Base-by-base conservation (phyloP, 2,797 vertebrate genomes). In the Parambassis ranga region DNA sequence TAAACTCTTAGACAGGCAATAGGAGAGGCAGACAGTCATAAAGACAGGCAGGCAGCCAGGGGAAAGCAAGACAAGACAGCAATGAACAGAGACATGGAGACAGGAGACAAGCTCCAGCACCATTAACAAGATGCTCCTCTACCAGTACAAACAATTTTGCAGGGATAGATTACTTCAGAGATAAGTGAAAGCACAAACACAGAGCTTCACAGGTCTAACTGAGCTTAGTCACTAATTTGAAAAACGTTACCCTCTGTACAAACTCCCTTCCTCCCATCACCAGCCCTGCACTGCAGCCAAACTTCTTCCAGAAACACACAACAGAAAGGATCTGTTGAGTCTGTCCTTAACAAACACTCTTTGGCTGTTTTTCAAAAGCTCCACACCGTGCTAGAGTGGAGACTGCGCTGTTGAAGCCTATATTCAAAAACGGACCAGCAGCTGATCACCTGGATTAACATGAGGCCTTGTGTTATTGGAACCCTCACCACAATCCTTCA, bases 401-500 rank as follows among this genome's bases (percentile, higher is more conserved):
- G n/a, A n/a, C n/a, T n/a, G n/a, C n/a, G n/a, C n/a, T n/a, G n/a
- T n/a, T n/a, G n/a, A n/a, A n/a, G 16, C 16, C 11, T 10, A 1
- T 16, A 37, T 37, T 20, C 38, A 10, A 7, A 20, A 38, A 20
- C 19, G 13, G 18, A 5, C 15, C 71, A 81, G 68, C 65, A 85
- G 71, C 64, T 81, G 63, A 79, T 60, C 28, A 61, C 57, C 75
- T 82, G 71, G 77, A 79, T 58, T 51, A 49, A 14, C 42, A 56
- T 35, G 42, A 3, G n/a, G 67, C 65, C 70, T 75, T 22, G 16
- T 42, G 36, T 51, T 60, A 11, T 22, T 16, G 10, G 27, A 16
- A 59, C 64, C 71, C 24, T 57, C 8, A 79, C 77, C 79, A 75
- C 82, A 90, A 79, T 77, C 62, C 75, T 80, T 80, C 56, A 87